Conservation (phyloP, 2,113 vertebrate genomes). For the Scolopax mira region DNA sequence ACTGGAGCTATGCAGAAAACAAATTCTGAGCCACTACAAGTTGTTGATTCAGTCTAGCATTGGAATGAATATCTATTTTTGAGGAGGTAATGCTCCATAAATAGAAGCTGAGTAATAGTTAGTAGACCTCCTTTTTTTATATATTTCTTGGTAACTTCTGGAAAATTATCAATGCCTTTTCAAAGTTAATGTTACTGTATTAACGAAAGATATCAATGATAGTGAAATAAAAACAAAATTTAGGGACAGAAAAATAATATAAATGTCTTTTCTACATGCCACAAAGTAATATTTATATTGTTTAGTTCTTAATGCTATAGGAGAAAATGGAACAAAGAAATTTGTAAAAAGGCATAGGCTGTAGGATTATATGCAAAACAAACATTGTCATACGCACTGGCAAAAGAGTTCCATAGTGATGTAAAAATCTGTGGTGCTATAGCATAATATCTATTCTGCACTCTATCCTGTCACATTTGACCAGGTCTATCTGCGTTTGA, state of each 20-base stretch:
- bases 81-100: not conserved
- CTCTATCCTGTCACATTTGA: not conserved
- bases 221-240: not conserved
- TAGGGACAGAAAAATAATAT: not conserved
- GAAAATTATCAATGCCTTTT: not conserved
- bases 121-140: not conserved
- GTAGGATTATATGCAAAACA: not conserved
- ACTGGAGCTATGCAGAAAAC: not conserved
- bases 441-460: not conserved
- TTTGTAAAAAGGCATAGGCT: not conserved
- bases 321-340: not conserved
- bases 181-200: not conserved
- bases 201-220: not conserved
- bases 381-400: accelerated
- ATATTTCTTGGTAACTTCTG: not conserved
- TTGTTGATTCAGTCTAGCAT: not conserved
- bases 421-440: not conserved
- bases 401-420: not conserved
- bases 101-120: not conserved
- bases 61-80: not conserved
- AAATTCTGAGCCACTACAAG: not conserved
- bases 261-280: not conserved
- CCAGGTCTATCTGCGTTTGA: not conserved
- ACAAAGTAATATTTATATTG: not conserved
- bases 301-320: not conserved